These are phyloP conservation scores for Hecatera dysodea DNA, from an alignment of 2,888 invertebrate species.

Conservation along the genomic window DNA sequence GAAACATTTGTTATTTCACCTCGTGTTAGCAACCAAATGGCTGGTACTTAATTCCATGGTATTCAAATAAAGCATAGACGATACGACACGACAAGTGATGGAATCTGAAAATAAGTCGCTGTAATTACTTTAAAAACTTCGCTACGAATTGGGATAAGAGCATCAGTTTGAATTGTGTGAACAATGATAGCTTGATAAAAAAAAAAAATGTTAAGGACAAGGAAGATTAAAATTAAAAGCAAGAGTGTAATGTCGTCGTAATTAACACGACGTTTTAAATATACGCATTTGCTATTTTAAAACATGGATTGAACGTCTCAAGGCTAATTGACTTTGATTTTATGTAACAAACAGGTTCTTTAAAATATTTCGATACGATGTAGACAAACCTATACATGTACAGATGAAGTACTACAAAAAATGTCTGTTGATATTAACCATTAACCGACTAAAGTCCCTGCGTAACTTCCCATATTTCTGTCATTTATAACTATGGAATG, in stretches of 20 bases:
- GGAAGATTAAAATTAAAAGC: background rate
- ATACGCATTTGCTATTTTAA: slow-evolving; percentile 12
- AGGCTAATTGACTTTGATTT: slow-evolving; percentile 13
- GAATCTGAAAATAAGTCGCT: too few relatives aligned
- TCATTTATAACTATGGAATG: background rate
- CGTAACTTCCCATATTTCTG: too few relatives aligned
- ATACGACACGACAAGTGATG: too few relatives aligned
- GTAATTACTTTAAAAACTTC: too few relatives aligned
- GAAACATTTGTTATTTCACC: too few relatives aligned
- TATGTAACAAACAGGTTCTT: slow-evolving; percentile 29
- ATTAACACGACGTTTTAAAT: background rate
- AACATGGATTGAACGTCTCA: slow-evolving; percentile 13
- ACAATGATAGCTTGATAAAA: background rate
- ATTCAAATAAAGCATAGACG: too few relatives aligned
- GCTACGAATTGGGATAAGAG: background rate
- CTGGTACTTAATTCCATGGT: too few relatives aligned
- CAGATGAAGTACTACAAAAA: background rate
- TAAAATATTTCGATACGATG: background rate
- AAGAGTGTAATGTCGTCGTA: background rate
- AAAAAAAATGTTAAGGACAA: background rate
- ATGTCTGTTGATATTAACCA: too few relatives aligned
- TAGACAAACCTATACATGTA: background rate
- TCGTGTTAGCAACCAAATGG: too few relatives aligned
- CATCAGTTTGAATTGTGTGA: background rate
- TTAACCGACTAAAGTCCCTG: background rate